phyloP scores from a whole-genome alignment of 2,797 vertebrate species.

The Etheostoma perlongum region DNA sequence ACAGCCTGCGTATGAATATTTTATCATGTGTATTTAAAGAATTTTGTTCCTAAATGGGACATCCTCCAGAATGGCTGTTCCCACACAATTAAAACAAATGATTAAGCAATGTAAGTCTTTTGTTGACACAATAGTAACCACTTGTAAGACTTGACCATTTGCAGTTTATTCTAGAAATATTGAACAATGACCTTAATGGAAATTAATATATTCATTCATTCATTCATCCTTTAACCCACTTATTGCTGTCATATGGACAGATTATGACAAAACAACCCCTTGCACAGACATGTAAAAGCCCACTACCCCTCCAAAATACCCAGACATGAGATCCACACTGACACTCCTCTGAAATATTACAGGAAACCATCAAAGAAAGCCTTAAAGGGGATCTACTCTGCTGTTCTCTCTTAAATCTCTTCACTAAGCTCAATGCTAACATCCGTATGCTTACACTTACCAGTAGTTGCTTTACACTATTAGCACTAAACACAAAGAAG shows the following conservation, averaged over 20 bases:
- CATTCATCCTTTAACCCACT: conserved; percentile 6
- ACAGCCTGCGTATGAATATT: conserved; percentile 65
- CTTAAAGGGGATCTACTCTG: not conserved
- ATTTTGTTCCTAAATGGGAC: conserved; percentile 62
- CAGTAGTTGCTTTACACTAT: not conserved
- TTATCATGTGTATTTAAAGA: conserved; percentile 68
- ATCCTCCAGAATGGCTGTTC: conserved; percentile 41
- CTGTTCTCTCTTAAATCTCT: not conserved
- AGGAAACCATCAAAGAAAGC: not conserved
- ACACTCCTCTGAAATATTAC: conserved; percentile 1
- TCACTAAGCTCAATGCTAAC: not conserved
- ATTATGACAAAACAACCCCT: not conserved
- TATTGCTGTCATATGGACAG: not conserved
- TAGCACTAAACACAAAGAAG: not conserved
- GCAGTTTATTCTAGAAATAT: conserved; percentile 23
- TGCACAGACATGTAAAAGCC: conserved; percentile 6
- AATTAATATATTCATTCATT: not conserved
- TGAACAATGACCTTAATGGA: conserved; percentile 21
- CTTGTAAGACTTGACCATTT: conserved; percentile 1
- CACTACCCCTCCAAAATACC: not conserved
- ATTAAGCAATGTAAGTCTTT: conserved; percentile 35
- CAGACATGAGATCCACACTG: not conserved
- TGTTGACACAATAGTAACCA: conserved; percentile 50
- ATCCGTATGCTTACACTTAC: not conserved
- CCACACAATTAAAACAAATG: conserved; percentile 47